Conservation (phyloP, 2,888 invertebrate species). For the Hymenopus coronatus region DNA sequence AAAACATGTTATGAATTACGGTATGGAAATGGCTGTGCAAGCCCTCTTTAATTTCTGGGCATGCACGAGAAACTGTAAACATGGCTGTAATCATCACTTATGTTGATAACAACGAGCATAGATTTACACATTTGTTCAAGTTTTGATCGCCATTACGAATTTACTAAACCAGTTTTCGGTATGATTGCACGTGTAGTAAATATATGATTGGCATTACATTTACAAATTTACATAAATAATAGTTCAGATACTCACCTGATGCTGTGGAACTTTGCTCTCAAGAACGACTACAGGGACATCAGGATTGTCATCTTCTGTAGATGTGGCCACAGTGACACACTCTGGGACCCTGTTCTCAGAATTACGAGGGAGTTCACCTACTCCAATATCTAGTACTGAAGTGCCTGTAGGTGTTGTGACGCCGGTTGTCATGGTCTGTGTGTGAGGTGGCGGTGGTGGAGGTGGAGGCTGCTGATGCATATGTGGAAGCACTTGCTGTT, state of each 20-base stretch:
- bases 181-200: background rate
- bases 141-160: too few species aligned
- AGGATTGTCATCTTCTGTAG: constrained; percentile 39
- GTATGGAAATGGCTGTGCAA: too few species aligned
- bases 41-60: too few species aligned
- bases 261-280: constrained; percentile 25
- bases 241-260: constrained; percentile 15
- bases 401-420: background rate
- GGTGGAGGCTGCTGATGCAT: constrained; percentile 26
- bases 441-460: background rate
- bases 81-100: too few species aligned
- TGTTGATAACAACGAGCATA: too few species aligned
- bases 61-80: too few species aligned
- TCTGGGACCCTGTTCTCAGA: constrained; percentile 25
- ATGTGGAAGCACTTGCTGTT: constrained; percentile 25
- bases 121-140: too few species aligned
- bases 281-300: constrained; percentile 33
- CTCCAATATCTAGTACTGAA: constrained; percentile 7
- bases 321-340: constrained; percentile 40
- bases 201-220: background rate
- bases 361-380: constrained; percentile 21
- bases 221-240: background rate
- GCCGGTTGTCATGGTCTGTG: background rate
- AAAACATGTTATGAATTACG: too few species aligned
- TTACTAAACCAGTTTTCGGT: too few species aligned